phyloP scores from a whole-genome alignment of 2,888 invertebrate species.

The Sphaeridia pumilis region DNA sequence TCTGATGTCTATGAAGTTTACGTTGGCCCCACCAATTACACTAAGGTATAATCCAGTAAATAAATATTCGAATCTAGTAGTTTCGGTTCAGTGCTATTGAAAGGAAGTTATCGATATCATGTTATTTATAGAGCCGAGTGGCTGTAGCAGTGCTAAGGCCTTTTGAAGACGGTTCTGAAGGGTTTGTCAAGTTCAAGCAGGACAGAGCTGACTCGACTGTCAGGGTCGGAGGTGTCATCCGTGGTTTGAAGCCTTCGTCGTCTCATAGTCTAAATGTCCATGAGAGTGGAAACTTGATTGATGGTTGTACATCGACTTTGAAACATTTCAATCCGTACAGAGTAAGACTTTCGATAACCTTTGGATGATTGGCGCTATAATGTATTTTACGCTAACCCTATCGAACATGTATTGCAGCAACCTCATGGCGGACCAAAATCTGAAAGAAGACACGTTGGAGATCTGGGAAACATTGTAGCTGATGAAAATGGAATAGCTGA shows the following conservation, averaged over 20 bases:
- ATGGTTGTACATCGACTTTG: constrained; percentile 24
- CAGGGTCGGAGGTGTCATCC: constrained; percentile 18
- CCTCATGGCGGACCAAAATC: constrained; percentile 35
- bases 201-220: constrained; percentile 21
- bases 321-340: constrained; percentile 31
- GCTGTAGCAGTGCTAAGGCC: not conserved
- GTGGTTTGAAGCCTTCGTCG: constrained; percentile 19
- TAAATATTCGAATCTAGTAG: too few species aligned
- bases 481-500: constrained; percentile 31
- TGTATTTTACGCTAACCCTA: too few species aligned
- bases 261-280: constrained; percentile 33
- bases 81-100: too few species aligned
- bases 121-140: not conserved
- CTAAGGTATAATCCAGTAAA: constrained; percentile 11
- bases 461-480: constrained; percentile 37
- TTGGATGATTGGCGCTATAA: too few species aligned
- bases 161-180: not conserved
- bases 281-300: constrained; percentile 25
- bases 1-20: constrained; percentile 35
- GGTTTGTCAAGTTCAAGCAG: constrained; percentile 13
- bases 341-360: constrained; percentile 13
- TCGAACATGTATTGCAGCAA: too few species aligned
- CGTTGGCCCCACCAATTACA: constrained; percentile 23
- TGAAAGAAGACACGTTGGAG: constrained; percentile 36
- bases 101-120: too few species aligned